phyloP scores from a whole-genome alignment of 2,113 vertebrate species.

The Platycercus adscitus region DNA sequence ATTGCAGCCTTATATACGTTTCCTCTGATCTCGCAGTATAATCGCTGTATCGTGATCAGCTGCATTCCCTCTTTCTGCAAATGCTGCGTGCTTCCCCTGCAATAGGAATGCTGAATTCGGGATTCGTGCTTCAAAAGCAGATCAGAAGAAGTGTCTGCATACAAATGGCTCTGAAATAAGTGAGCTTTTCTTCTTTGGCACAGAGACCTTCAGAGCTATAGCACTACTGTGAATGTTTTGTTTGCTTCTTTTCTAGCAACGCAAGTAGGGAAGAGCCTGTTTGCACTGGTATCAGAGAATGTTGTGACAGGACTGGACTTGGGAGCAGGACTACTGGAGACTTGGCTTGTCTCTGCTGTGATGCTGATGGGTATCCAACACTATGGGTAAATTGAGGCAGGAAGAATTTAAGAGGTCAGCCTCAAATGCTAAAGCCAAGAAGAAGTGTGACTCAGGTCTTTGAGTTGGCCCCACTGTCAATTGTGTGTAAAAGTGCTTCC shows the following conservation, averaged over 20 bases:
- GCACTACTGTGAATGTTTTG: background rate
- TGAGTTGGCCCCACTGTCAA: background rate
- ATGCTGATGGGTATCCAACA: background rate
- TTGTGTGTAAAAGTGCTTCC: too few relatives aligned
- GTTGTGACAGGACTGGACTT: background rate
- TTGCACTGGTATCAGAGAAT: background rate
- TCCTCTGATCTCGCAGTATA: background rate
- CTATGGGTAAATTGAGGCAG: background rate
- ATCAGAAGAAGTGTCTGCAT: background rate
- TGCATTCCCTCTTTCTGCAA: background rate
- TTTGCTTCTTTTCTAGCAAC: background rate
- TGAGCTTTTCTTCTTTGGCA: background rate
- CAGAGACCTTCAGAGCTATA: background rate
- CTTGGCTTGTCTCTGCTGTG: rapidly evolving
- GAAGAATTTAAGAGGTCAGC: background rate
- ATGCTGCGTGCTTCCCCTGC: background rate
- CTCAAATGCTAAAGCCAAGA: too few relatives aligned
- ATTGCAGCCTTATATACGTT: background rate
- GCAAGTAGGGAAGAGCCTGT: background rate
- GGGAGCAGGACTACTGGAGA: background rate
- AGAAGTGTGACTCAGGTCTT: background rate
- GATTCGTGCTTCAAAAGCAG: background rate
- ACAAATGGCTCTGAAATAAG: background rate
- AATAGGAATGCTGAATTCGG: background rate
- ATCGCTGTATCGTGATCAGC: background rate